Percentiles rank a stretch among this genome's conserved stretches.
Conservation (phyloP, 92 coral and sea anemone species). For the Porites evermanni region DNA sequence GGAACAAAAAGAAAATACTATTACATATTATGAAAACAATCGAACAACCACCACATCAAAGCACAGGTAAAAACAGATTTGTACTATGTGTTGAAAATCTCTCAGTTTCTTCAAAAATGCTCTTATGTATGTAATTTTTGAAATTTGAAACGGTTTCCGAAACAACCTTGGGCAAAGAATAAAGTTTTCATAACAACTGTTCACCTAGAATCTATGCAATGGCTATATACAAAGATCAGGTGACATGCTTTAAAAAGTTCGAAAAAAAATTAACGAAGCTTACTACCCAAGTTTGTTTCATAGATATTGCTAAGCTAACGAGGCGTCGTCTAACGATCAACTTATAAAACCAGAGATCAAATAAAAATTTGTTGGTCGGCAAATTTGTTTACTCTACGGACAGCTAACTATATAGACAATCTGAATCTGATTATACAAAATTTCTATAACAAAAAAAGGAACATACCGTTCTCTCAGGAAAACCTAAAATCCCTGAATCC, state of each 20-base stretch:
- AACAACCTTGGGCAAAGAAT: not conserved
- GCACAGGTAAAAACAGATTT: not conserved
- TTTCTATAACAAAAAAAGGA: not conserved
- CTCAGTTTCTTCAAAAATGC: no score
- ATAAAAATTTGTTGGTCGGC: not conserved
- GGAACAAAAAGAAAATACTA: not conserved
- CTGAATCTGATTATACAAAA: not conserved
- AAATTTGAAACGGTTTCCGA: not conserved
- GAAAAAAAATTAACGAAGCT: not conserved
- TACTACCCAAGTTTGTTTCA: not conserved
- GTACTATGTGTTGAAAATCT: not conserved
- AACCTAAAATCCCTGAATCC: constrained; percentile 49
- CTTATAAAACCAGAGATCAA: not conserved
- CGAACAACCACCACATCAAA: not conserved
- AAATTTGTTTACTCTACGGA: not conserved
- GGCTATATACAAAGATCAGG: no score
- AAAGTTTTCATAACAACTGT: not conserved
- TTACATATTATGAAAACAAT: not conserved
- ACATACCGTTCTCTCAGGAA: constrained; percentile 55
- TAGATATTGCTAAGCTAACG: not conserved
- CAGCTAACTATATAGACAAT: not conserved
- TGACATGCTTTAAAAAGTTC: not conserved
- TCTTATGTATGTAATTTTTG: not conserved
- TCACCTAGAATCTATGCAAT: no score
- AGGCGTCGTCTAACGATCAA: not conserved